phyloP scores from a whole-genome alignment of 2,797 vertebrate species.

The Mus caroli region DNA sequence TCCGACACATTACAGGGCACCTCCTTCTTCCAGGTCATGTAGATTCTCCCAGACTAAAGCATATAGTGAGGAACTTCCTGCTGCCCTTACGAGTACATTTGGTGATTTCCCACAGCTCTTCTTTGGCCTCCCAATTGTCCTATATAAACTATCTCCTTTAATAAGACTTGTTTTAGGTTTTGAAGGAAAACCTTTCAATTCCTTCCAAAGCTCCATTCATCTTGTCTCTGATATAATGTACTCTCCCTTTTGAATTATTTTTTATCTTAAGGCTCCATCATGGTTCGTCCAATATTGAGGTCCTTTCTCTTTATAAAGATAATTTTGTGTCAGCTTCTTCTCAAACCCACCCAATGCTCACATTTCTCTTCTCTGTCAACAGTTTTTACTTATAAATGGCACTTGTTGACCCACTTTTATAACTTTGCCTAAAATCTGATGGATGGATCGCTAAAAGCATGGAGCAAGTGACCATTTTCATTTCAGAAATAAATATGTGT shows the following conservation, averaged over 20 bases:
- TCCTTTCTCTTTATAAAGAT: not conserved
- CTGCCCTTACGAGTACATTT: not conserved
- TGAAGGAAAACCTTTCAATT: not conserved
- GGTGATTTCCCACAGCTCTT: not conserved
- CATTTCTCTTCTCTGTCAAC: not conserved
- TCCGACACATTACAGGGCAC: not conserved
- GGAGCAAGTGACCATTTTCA: not conserved
- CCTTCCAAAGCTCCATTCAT: not conserved
- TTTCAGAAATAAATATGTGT: not conserved
- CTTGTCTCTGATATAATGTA: not conserved
- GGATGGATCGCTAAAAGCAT: not conserved
- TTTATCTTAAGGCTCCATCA: not conserved
- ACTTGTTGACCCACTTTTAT: not conserved
- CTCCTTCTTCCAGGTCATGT: too few relatives aligned
- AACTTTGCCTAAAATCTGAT: not conserved
- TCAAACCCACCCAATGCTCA: not conserved
- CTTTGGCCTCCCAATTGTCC: not conserved
- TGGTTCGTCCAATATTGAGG: not conserved
- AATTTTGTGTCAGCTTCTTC: not conserved
- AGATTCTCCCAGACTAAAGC: not conserved
- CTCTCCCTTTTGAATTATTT: not conserved
- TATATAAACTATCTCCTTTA: not conserved
- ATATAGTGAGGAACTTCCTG: not conserved
- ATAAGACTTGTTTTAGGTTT: not conserved
- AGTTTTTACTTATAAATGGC: not conserved